Evolutionary conservation across 2,113 vertebrate genomes (phyloP), one percentile per base, ranked within the genome.

Genomic region (Hippocampus comes): DNA sequence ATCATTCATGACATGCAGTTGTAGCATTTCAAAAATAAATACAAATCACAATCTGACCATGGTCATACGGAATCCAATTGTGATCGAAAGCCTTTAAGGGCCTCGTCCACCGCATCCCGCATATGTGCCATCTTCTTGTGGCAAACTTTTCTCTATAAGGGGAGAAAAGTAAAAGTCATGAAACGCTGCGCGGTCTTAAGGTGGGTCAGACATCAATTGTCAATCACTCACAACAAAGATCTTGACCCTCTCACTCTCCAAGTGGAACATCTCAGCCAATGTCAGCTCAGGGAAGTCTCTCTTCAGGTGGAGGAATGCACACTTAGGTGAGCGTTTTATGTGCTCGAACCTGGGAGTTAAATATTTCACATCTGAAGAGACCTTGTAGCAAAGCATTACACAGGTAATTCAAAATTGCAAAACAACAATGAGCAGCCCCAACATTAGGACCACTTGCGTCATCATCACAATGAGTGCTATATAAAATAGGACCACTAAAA

Each of bases 231-330:
- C 93, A 46, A 94, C 68, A 74, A 91, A 95, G 59, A 88, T 75
- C 74, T 84, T 91, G 23, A 94, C 73, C 15, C 94, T 79, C 2
- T 91, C 89, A 75, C 89, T 91, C 61, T 95, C 94, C 74, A 93
- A 78, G 20, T 82, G 79, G 56, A 80, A 91, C 66, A 89, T 93
- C 27, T 93, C 92, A 34, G 92, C 91, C 83, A 93, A 78, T 3
- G 92, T 93, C 55, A 96, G 79, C 23, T 93, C 79, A 0, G 85
- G 82, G 67, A 93, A 89, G 43, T 78, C 61, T 74, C 88, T 91
- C 61, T 80, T 82, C 77, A 91, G 82, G 27, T 70, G 78, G 53
- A 95, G 88, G 79, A 94, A 95, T 0, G 81, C 91, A 85, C 92
- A 94, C 59, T 87, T 73, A 2, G 82, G 87, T 11, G 80, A 87